Conservation (phyloP, 2,888 invertebrate species). For the Microplitis manilae region DNA sequence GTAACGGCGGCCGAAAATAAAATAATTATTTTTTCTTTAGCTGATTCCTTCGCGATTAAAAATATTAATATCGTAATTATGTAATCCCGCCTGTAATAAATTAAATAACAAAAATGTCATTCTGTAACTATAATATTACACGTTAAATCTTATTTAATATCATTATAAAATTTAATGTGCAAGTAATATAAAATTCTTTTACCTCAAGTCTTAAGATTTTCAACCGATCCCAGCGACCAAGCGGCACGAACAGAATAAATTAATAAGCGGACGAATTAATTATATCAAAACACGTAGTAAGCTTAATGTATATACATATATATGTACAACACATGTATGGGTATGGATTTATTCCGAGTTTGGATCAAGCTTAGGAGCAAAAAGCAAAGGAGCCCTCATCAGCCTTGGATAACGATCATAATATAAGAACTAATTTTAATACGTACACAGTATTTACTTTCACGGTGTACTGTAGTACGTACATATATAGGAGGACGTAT, state of each 20-base stretch:
- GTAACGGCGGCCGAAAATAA: no score
- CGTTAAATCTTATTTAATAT: neutral
- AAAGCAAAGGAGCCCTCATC: conserved; percentile 48
- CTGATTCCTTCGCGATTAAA: no score
- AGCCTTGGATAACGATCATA: conserved; percentile 53
- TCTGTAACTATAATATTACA: neutral
- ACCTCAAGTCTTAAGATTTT: conserved; percentile 4
- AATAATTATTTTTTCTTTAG: no score
- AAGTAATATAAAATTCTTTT: neutral
- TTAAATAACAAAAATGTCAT: conserved; percentile 7
- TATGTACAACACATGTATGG: conserved; percentile 12
- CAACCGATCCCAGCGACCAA: neutral
- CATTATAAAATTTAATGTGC: neutral
- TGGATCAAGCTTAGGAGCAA: conserved; percentile 19
- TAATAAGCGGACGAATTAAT: conserved; percentile 56
- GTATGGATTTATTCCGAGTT: conserved; percentile 31
- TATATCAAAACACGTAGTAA: conserved; percentile 47
- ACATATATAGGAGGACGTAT: conserved; percentile 7
- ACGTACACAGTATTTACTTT: conserved; percentile 33
- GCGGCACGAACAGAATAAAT: conserved; percentile 49
- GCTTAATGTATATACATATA: conserved; percentile 14
- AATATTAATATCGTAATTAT: neutral
- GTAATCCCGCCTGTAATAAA: neutral
- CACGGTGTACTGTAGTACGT: conserved; percentile 21
- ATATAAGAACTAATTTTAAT: conserved; percentile 26